Percentiles rank a stretch among this genome's conserved stretches.
Evolutionary conservation across 30 jellyfish, hydroid and myxozoan genomes (phyloP).

Genomic region (Turritopsis dohrnii): DNA sequence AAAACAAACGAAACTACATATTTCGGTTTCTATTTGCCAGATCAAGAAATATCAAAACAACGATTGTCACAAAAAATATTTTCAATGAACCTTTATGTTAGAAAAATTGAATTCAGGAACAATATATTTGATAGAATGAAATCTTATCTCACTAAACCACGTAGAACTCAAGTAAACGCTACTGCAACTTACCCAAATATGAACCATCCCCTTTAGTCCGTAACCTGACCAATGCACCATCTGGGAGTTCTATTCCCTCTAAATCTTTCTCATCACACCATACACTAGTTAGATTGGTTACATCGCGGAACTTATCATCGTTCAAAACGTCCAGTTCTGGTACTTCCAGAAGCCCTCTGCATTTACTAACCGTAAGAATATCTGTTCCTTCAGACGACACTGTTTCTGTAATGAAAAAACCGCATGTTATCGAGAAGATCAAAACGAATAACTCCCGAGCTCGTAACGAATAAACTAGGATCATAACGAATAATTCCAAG

Average conservation of each 20-base stretch:
- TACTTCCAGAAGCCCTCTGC: slow-evolving; percentile 21
- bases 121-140: too few relatives aligned
- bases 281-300: slow-evolving; percentile 17
- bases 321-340: slow-evolving; percentile 30
- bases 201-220: slow-evolving; percentile 72
- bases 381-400: slow-evolving; percentile 73
- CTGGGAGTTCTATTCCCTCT: slow-evolving; percentile 61
- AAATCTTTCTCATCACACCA: slow-evolving; percentile 81
- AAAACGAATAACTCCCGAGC: too few relatives aligned
- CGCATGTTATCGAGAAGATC: too few relatives aligned
- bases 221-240: slow-evolving; percentile 49
- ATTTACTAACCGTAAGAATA: slow-evolving; percentile 24
- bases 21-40: not conserved
- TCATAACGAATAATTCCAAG: too few relatives aligned
- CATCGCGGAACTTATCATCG: slow-evolving; percentile 34
- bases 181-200: slow-evolving; percentile 31
- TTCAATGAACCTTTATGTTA: too few relatives aligned
- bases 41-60: not conserved
- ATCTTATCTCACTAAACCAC: too few relatives aligned
- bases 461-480: too few relatives aligned
- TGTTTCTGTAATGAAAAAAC: slow-evolving; percentile 34
- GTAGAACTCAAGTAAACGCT: too few relatives aligned
- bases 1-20: not conserved
- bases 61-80: not conserved
- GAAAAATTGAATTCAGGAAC: too few relatives aligned